phyloP scores from a whole-genome alignment of 1,140 invertebrate genomes.

The Orussus abietinus region DNA sequence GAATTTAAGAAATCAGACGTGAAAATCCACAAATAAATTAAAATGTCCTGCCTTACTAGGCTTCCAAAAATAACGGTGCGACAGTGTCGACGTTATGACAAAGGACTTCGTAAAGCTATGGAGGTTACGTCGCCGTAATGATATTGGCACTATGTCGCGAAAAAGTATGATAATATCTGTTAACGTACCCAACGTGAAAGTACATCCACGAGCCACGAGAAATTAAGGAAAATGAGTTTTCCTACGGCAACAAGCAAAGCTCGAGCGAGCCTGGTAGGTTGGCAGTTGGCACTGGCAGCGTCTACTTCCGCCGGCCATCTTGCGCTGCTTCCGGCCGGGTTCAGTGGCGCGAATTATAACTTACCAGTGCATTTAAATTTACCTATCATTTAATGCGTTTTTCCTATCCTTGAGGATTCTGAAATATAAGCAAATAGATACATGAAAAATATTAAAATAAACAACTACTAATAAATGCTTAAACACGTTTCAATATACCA shows the following conservation, averaged over 20 bases:
- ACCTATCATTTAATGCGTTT: no score
- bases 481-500: no score
- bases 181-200: conserved; percentile 34
- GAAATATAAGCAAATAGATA: no score
- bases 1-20: no score
- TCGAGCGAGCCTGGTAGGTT: conserved; percentile 34
- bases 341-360: no score
- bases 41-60: no score
- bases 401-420: no score
- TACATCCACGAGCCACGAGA: conserved; percentile 24
- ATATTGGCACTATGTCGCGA: conserved; percentile 2
- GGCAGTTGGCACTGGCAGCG: conserved; percentile 51
- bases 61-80: conserved; percentile 12
- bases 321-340: no score
- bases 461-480: no score
- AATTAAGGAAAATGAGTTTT: conserved; percentile 35
- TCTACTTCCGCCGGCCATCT: conserved; percentile 48
- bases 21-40: conserved; percentile 5
- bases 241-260: conserved; percentile 34
- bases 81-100: conserved; percentile 9
- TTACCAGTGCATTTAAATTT: no score
- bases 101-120: conserved; percentile 3
- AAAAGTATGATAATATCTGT: conserved; percentile 6
- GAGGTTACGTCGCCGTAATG: conserved; percentile 9
- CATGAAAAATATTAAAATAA: no score